These are phyloP conservation scores for Philopotamus ludificatus DNA, from an alignment of 1,140 invertebrate species.

Conservation along the genomic window DNA sequence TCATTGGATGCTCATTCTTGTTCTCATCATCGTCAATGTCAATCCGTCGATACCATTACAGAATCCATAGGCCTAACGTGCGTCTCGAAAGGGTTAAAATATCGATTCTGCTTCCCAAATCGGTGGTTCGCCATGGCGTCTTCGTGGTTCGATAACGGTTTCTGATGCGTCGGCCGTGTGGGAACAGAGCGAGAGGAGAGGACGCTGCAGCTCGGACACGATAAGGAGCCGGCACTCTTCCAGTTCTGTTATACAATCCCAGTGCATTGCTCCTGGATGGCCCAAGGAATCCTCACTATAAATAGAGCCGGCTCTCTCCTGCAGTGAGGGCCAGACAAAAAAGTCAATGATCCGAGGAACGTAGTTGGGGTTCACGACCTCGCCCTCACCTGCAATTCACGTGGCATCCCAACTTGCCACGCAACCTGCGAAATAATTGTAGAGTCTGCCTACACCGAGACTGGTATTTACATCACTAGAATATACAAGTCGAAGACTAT, in stretches of 20 bases:
- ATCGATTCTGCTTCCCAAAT: too few species aligned
- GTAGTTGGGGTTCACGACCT: slow-evolving; percentile 24
- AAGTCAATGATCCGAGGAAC: slow-evolving; percentile 29
- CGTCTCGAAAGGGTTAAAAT: background rate
- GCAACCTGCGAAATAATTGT: slow-evolving; percentile 4
- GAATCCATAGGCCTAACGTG: background rate
- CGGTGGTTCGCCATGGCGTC: too few species aligned
- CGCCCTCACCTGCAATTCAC: slow-evolving; percentile 9
- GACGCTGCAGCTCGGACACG: background rate
- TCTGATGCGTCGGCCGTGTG: background rate
- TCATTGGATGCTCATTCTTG: background rate
- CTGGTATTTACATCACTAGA: too few species aligned
- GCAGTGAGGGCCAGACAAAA: slow-evolving; percentile 24
- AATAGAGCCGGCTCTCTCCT: slow-evolving; percentile 16
- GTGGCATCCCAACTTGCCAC: background rate
- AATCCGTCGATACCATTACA: background rate
- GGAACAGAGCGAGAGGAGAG: background rate
- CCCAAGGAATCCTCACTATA: slow-evolving; percentile 20
- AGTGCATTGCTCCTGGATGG: background rate
- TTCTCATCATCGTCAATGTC: background rate
- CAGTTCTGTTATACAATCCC: background rate
- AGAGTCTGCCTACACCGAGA: too few species aligned
- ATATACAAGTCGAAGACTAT: too few species aligned
- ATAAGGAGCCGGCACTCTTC: background rate
- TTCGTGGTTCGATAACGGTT: too few species aligned